phyloP scores from a whole-genome alignment of 2,113 vertebrate genomes.

The Sciurus niger region DNA sequence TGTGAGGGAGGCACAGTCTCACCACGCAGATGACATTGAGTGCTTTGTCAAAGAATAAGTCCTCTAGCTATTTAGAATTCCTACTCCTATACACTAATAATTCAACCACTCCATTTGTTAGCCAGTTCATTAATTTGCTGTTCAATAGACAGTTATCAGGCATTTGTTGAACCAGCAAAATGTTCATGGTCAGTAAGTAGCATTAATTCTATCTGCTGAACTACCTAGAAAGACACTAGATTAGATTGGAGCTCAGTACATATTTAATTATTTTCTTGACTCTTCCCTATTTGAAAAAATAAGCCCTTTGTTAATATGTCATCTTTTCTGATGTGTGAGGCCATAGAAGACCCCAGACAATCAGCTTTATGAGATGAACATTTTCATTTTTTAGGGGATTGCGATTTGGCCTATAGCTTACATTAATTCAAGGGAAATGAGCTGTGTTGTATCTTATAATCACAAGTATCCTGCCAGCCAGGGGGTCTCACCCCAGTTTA shows the following conservation, averaged over 20 bases:
- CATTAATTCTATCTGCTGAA: background rate
- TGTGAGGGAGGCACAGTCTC: background rate
- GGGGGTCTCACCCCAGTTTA: background rate
- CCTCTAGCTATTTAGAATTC: background rate
- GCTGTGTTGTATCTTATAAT: background rate
- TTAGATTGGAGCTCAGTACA: background rate
- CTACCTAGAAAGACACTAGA: background rate
- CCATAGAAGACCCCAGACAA: background rate
- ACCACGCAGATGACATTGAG: background rate
- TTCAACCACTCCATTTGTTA: background rate
- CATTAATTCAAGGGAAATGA: background rate
- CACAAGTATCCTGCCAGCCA: no score
- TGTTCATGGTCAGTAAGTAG: background rate
- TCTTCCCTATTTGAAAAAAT: background rate
- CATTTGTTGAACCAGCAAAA: background rate
- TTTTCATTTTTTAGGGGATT: background rate
- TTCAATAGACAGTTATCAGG: background rate
- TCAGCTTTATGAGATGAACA: background rate
- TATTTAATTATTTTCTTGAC: background rate
- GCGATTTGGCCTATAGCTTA: background rate
- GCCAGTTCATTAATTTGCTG: background rate
- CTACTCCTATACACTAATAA: background rate
- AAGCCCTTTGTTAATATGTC: no score
- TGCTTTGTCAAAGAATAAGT: background rate
- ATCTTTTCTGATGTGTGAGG: background rate